These are phyloP conservation scores for Thomomys bottae DNA, from an alignment of 2,113 vertebrate species.

Conservation along the genomic window DNA sequence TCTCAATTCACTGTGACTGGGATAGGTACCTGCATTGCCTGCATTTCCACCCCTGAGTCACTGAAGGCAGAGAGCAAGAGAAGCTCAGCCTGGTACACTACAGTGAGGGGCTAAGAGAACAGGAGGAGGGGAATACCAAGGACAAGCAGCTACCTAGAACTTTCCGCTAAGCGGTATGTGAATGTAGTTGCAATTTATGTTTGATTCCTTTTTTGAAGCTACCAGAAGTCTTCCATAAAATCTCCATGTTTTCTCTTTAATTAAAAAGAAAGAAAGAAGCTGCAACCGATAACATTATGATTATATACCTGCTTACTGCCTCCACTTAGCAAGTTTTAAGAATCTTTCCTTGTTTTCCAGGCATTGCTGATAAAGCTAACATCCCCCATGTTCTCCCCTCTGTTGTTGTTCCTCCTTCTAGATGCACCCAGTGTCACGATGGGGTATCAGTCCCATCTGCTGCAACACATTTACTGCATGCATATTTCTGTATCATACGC, in stretches of 20 bases:
- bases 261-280: not conserved
- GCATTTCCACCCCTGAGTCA: not conserved
- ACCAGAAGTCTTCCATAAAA: not conserved
- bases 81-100: not conserved
- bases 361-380: not conserved
- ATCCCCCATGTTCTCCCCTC: not conserved
- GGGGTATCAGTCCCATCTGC: not conserved
- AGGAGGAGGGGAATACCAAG: not conserved
- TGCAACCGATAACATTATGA: not conserved
- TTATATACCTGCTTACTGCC: not conserved
- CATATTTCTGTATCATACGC: not conserved
- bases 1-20: not conserved
- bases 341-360: not conserved
- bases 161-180: not conserved
- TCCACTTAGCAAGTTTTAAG: not conserved
- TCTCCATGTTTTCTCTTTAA: not conserved
- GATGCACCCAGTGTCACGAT: not conserved
- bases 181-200: not conserved
- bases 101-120: not conserved
- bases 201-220: not conserved
- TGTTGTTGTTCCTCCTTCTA: not conserved
- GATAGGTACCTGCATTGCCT: not conserved
- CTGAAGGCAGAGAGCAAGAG: not conserved
- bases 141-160: not conserved
- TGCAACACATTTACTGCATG: not conserved